A percentile compares a stretch with the other conserved stretches of the same genome.
phyloP scores from a whole-genome alignment of 2,888 invertebrate species.

The Hypercompe scribonia region DNA sequence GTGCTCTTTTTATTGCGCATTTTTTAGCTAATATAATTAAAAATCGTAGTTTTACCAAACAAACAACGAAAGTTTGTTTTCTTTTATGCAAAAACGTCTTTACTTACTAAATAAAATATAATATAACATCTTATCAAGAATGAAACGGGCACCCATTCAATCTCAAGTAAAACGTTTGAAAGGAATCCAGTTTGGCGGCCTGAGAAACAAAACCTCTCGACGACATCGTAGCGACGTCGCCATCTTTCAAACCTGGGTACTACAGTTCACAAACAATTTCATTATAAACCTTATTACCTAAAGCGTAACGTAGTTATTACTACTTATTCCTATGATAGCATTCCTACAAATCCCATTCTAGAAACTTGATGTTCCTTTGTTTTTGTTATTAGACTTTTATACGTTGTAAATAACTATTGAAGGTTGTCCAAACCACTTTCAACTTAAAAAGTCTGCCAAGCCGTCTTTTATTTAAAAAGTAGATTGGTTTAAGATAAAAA shows the following conservation, averaged over 20 bases:
- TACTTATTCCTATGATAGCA: constrained; percentile 18
- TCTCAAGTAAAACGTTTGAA: constrained; percentile 64
- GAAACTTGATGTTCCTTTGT: constrained; percentile 45
- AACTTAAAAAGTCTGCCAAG: constrained; percentile 25
- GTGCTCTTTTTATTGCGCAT: too few relatives aligned
- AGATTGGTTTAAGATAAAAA: constrained; percentile 45
- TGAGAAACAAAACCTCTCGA: constrained; percentile 63
- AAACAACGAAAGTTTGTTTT: constrained; percentile 6
- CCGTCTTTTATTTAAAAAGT: constrained; percentile 33
- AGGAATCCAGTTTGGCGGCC: constrained; percentile 74
- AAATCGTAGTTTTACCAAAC: background rate
- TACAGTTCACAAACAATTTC: constrained; percentile 25
- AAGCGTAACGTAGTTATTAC: constrained; percentile 35
- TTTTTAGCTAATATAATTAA: too few relatives aligned
- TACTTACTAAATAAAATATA: constrained; percentile 50
- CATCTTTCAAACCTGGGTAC: constrained; percentile 34
- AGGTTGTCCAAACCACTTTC: constrained; percentile 37
- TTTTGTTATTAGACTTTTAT: constrained; percentile 41
- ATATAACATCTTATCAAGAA: constrained; percentile 62
- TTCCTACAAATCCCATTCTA: constrained; percentile 49
- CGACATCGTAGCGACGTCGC: constrained; percentile 48
- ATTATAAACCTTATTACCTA: constrained; percentile 43
- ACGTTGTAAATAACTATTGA: constrained; percentile 33
- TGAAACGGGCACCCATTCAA: constrained; percentile 69
- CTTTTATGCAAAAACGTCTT: constrained; percentile 40